Percentiles rank a stretch among this genome's conserved stretches.
Evolutionary conservation across 2,797 vertebrate species (phyloP).

Genomic region (Paedocypris micromegethes): DNA sequence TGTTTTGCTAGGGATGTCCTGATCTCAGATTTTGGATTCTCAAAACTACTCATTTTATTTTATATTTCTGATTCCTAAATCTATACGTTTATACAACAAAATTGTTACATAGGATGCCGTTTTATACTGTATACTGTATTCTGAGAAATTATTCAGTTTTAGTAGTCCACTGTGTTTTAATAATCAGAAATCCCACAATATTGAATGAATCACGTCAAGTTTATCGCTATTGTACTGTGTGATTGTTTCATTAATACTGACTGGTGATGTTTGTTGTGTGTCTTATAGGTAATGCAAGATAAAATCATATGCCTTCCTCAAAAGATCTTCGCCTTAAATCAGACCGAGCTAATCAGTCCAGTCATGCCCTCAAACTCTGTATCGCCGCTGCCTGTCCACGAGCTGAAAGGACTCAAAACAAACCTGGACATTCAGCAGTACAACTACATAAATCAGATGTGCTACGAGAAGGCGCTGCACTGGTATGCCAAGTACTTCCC

Average conservation of each 20-base stretch:
- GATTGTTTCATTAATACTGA: constrained; percentile 16
- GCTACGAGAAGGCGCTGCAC: constrained; percentile 92
- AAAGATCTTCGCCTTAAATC: constrained; percentile 68
- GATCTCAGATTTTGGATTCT: too few species aligned
- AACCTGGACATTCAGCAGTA: constrained; percentile 95
- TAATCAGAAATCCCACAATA: too few species aligned
- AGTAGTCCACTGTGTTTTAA: too few species aligned
- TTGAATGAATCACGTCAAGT: too few species aligned
- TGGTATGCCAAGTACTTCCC: constrained; percentile 99
- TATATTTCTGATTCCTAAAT: too few species aligned
- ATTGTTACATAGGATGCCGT: too few species aligned
- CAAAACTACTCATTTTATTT: too few species aligned
- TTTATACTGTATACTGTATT: too few species aligned
- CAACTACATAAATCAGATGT: constrained; percentile 96
- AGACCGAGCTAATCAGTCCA: constrained; percentile 58
- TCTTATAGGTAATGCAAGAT: constrained; percentile 94
- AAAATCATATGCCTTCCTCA: constrained; percentile 98
- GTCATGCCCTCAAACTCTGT: constrained; percentile 55
- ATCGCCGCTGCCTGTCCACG: constrained; percentile 64
- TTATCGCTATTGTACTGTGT: constrained; percentile 10
- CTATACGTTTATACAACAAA: too few species aligned
- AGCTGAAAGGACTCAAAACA: constrained; percentile 93
- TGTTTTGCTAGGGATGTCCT: too few species aligned
- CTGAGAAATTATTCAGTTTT: too few species aligned
- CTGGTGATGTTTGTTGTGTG: constrained; percentile 53